Percentiles rank a stretch among this genome's conserved stretches.
phyloP scores from a whole-genome alignment of 2,888 invertebrate genomes.

The Drosophila melanosoma region DNA sequence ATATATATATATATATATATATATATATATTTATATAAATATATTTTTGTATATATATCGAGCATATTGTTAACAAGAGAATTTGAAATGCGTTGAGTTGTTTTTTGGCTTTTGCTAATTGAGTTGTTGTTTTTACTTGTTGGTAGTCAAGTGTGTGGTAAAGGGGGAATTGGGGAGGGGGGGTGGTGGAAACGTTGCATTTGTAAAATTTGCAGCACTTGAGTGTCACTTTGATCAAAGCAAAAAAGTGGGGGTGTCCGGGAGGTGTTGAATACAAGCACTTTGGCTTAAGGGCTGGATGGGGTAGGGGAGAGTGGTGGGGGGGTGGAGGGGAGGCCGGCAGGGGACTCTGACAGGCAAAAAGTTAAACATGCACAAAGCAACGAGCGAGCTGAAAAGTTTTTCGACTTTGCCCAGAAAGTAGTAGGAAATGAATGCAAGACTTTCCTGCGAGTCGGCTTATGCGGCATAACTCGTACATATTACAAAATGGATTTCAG shows the following conservation, averaged over 20 bases:
- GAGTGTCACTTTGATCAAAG: slow-evolving; percentile 68
- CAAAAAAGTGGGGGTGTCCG: neutral
- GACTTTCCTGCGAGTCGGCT: slow-evolving; percentile 33
- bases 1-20: neutral
- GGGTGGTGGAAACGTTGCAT: slow-evolving; percentile 35
- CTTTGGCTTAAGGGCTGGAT: slow-evolving; percentile 5
- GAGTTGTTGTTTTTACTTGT: slow-evolving; percentile 62
- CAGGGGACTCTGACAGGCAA: slow-evolving; percentile 50
- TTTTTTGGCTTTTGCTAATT: slow-evolving; percentile 56
- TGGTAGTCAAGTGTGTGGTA: slow-evolving; percentile 38
- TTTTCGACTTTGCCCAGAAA: slow-evolving; percentile 60
- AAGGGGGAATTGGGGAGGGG: neutral
- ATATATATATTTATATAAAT: neutral
- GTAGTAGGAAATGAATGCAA: slow-evolving; percentile 64
- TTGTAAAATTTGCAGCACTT: slow-evolving; percentile 52
- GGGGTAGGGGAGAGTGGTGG: neutral
- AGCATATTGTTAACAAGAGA: slow-evolving; percentile 25
- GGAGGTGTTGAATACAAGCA: slow-evolving; percentile 18
- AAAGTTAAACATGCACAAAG: slow-evolving; percentile 76
- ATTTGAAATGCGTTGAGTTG: slow-evolving; percentile 24
- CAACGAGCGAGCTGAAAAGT: slow-evolving; percentile 60
- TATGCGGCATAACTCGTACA: slow-evolving; percentile 74
- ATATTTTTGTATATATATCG: neutral
- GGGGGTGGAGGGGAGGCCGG: neutral
- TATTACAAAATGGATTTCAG: slow-evolving; percentile 61